Evolutionary conservation across 1,140 invertebrate genomes (phyloP).

Genomic region (Tribolium madens): DNA sequence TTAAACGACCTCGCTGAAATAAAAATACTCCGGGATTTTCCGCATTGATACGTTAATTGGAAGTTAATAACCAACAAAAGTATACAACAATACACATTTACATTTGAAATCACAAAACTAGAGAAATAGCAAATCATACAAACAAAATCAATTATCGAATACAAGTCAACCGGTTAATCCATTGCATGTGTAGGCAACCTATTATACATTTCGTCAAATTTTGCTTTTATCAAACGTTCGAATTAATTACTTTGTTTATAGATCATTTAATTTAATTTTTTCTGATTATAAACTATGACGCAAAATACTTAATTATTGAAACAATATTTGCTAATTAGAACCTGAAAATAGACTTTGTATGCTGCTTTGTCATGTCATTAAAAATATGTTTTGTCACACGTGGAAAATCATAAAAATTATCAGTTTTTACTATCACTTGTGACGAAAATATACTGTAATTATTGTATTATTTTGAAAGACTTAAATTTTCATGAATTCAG

Average conservation of each 20-base stretch:
- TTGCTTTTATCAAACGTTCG: not conserved
- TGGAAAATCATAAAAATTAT: not conserved
- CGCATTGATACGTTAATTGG: not conserved
- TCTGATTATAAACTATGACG: not conserved
- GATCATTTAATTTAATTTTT: not conserved
- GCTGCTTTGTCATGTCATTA: not conserved
- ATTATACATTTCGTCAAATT: slow-evolving; percentile 10
- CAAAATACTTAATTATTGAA: not conserved
- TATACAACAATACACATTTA: not conserved
- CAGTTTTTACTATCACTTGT: not conserved
- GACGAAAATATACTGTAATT: no score
- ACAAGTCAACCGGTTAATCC: not conserved
- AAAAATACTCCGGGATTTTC: slow-evolving; percentile 25
- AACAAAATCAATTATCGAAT: not conserved
- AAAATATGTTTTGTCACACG: not conserved
- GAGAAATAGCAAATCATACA: not conserved
- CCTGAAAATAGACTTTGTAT: not conserved
- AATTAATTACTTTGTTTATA: slow-evolving; percentile 28
- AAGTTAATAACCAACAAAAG: not conserved
- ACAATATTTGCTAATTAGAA: not conserved
- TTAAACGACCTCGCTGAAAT: not conserved
- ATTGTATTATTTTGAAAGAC: no score
- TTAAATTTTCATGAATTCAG: no score
- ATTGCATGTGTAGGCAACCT: not conserved
- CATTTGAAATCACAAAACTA: not conserved